A percentile compares a stretch with the other conserved stretches of the same genome.
phyloP scores from a whole-genome alignment of 2,888 invertebrate genomes.

The Tromatobia lineatoria region DNA sequence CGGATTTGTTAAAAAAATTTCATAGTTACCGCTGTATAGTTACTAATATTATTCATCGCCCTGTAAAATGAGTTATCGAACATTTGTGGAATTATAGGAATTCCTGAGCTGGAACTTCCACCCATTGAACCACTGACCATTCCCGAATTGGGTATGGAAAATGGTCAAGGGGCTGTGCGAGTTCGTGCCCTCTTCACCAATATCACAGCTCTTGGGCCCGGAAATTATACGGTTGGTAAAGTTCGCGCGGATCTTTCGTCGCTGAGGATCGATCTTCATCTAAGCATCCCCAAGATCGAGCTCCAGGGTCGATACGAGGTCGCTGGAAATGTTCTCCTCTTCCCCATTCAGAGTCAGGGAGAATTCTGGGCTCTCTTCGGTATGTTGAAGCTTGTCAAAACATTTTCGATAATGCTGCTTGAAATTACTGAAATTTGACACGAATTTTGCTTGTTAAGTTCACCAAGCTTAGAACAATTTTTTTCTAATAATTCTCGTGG shows the following conservation, averaged over 20 bases:
- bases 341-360: slow-evolving; percentile 92
- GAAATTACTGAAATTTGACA: background rate
- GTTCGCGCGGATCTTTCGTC: slow-evolving; percentile 85
- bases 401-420: background rate
- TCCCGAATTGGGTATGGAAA: slow-evolving; percentile 91
- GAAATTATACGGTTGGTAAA: slow-evolving; percentile 90
- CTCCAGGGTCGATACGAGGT: slow-evolving; percentile 92
- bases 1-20: too few relatives aligned
- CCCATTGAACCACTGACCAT: slow-evolving; percentile 91
- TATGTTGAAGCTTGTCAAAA: slow-evolving; percentile 84
- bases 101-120: slow-evolving; percentile 91
- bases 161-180: slow-evolving; percentile 91
- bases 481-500: too few relatives aligned
- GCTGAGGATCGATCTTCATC: slow-evolving; percentile 81
- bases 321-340: slow-evolving; percentile 91
- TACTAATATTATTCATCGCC: too few relatives aligned
- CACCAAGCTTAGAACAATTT: too few relatives aligned
- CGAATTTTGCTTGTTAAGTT: background rate
- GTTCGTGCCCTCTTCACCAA: slow-evolving; percentile 91
- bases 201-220: slow-evolving; percentile 91
- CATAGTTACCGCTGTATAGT: too few relatives aligned
- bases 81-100: slow-evolving; percentile 85
- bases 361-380: slow-evolving; percentile 94
- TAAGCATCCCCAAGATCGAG: slow-evolving; percentile 89
- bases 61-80: background rate